Base-by-base conservation (phyloP, 2,113 vertebrate genomes). In the Rafetus swinhoei region DNA sequence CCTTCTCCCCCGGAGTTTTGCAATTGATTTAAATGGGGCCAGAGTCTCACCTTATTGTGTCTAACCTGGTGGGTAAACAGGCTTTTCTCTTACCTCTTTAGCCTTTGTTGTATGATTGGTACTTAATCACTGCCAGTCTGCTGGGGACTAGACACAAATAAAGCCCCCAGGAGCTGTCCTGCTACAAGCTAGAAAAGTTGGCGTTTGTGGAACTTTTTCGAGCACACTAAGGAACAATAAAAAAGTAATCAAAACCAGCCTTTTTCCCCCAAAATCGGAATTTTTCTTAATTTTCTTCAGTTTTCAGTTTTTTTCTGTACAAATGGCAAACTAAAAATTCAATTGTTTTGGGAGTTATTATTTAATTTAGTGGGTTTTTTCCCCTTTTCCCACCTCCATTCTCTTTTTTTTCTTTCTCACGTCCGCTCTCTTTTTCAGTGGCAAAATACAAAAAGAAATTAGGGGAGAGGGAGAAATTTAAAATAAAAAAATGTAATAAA, bases 21-120 rank as follows among this genome's bases (percentile, higher is more conserved):
- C 39, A 0, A 0, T 2, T 12, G 12, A 57, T 53, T 92, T 86
- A 9, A n/a, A 4, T 2, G 3, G 80, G 85, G 80, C 0, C 2
- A 72, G 84, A 60, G 7, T 53, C 81, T 12, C 24, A 12, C 39
- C 72, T 76, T 25, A 22, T 14, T 45, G 72, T 12, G 39, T 76
- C 72, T 76, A 76, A 76, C 39, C 72, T 77, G 74, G 11, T 77
- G 74, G 25, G 74, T 77, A 50, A 72, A 77, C 74, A 77, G 35
- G 35, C 74, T 45, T 45, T 24, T 25, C 39, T 50, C 24, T 24
- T 7, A 12, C 22, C 12, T 12, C 39, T 50, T 21, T 7, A 77
- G 39, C 74, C 74, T 50, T 50, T 50, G 45, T 25, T 45, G 7
- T 6, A 7, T 45, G 39, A 25, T 77, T 50, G 13, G 10, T 76